Base-by-base conservation (phyloP, 2,113 vertebrate genomes). In the Hippocampus zosterae region DNA sequence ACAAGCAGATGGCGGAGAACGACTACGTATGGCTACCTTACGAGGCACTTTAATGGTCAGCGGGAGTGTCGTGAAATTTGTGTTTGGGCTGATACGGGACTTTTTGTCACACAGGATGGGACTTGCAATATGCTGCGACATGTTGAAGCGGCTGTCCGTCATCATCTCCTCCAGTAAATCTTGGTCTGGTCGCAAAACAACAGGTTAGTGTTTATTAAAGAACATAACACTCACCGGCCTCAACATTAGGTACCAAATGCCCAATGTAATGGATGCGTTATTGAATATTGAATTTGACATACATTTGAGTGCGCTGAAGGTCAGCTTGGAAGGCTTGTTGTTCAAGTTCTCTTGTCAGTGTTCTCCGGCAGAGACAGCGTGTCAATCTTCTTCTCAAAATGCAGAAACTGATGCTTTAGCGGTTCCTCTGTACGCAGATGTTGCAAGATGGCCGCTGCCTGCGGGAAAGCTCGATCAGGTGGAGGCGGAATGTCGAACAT, bases 261-360 rank as follows among this genome's bases (percentile, higher is more conserved):
- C 8, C 27, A 27, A 60, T 27, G 9, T 16, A 25, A 62, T 33
- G 29, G 29, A 33, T 37, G 33, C 5, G 33, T 37, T 6, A 37
- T 37, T 37, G 33, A 37, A 37, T 37, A 37, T 37, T 37, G 33
- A 37, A 37, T 23, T 29, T 29, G 10, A 67, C 16, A 89, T 88
- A 97, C 96, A 96, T 87, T 95, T 98, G n/a, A 97, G 83, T 50
- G 94, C 80, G 81, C 3, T 94, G 89, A 95, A 96, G 33, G 95
- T 94, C 50, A 98, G 86, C 27, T 37, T 95, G 91, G 0, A 93
- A 95, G 71, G 92, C 92, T 2, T 60, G 69, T 9, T 83, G 90
- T 79, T 79, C 86, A 0, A 80, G 33, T 78, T 44, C 67, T 10
- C 50, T 91, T 90, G 70, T 94, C 91, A 67, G 87, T 81, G 5